These are phyloP conservation scores for Labeo rohita DNA, from an alignment of 2,113 vertebrate species.

Conservation along the genomic window DNA sequence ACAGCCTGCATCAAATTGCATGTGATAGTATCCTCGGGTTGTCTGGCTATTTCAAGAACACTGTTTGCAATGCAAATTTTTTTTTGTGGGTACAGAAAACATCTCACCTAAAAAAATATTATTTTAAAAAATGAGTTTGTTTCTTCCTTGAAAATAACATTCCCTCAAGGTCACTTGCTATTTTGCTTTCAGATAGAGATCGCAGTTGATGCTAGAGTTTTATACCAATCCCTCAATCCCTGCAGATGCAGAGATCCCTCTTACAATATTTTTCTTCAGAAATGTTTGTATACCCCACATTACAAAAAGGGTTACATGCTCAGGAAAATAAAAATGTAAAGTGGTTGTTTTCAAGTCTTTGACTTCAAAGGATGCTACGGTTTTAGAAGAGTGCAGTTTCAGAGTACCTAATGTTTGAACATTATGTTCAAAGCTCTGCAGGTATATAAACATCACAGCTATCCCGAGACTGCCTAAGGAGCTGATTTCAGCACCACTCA, in stretches of 20 bases:
- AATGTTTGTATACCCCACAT: neutral
- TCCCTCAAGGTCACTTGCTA: neutral
- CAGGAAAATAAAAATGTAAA: neutral
- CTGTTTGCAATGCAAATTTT: neutral
- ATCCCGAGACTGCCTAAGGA: neutral
- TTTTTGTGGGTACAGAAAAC: neutral
- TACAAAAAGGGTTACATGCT: neutral
- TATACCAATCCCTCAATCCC: neutral
- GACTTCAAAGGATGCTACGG: neutral
- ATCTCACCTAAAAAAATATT: neutral
- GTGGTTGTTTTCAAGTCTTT: neutral
- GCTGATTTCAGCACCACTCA: neutral
- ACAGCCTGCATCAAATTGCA: constrained; percentile 21
- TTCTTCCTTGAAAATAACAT: neutral
- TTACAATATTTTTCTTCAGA: neutral
- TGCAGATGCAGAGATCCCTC: neutral
- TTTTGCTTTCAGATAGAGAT: neutral
- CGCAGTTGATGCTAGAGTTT: neutral
- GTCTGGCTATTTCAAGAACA: neutral
- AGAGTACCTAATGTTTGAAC: neutral
- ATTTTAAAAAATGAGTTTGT: neutral
- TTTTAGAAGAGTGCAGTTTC: neutral
- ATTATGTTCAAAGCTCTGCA: neutral
- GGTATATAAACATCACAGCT: neutral
- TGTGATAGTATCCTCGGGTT: neutral